phyloP scores from a whole-genome alignment of 2,888 invertebrate species.

The Drosophila sordidula region DNA sequence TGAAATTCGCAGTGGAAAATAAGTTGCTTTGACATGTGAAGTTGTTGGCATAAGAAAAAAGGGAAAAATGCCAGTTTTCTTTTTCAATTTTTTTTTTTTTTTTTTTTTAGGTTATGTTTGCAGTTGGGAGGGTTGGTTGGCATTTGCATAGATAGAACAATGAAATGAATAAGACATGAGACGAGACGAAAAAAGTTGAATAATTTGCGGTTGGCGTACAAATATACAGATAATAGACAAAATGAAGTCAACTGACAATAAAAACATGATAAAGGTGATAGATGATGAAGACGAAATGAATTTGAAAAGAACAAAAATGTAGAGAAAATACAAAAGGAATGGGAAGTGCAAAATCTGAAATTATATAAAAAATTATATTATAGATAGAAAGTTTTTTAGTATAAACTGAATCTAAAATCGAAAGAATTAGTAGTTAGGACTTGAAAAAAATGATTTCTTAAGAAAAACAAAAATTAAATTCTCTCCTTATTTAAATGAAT shows the following conservation, averaged over 20 bases:
- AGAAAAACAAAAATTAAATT: too few species aligned
- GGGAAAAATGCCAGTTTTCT: slow-evolving; percentile 5
- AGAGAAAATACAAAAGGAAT: background rate
- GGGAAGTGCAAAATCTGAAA: background rate
- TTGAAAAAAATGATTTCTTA: too few species aligned
- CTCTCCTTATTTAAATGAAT: too few species aligned
- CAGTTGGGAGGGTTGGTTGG: background rate
- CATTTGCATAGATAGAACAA: slow-evolving; percentile 44
- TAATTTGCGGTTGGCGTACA: slow-evolving; percentile 18
- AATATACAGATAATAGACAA: slow-evolving; percentile 30
- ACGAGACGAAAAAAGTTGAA: slow-evolving; percentile 20
- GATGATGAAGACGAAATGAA: background rate
- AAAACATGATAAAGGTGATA: background rate
- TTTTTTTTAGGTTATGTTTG: slow-evolving; percentile 4
- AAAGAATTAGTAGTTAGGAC: too few species aligned
- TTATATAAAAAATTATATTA: background rate
- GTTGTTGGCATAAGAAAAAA: slow-evolving; percentile 28
- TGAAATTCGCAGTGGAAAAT: slow-evolving; percentile 58
- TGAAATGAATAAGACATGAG: slow-evolving; percentile 61
- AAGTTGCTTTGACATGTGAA: slow-evolving; percentile 58
- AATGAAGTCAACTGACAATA: slow-evolving; percentile 19
- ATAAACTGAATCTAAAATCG: too few species aligned
- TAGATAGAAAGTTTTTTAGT: too few species aligned
- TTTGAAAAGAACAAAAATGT: background rate
- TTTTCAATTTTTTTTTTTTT: slow-evolving; percentile 17